Conservation (phyloP, 2,888 invertebrate genomes). For the Drosophila austrosaltans region DNA sequence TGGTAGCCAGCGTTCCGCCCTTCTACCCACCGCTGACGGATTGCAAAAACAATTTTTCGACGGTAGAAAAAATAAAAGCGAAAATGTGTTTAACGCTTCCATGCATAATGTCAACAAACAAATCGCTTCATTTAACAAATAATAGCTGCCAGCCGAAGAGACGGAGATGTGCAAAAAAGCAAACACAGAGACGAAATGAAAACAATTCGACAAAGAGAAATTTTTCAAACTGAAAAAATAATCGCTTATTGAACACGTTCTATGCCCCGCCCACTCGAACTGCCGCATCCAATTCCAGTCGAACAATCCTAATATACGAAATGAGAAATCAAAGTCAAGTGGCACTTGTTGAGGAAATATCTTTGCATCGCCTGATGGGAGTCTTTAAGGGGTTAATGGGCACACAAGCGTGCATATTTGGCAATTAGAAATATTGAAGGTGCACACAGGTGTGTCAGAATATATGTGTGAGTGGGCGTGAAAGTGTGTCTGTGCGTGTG, state of each 20-base stretch:
- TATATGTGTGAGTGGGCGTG: not conserved
- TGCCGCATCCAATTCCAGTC: conserved; percentile 33
- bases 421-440: conserved; percentile 62
- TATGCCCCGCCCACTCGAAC: conserved; percentile 24
- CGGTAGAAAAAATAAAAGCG: conserved; percentile 72
- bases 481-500: not conserved
- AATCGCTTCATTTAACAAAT: conserved; percentile 82
- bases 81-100: conserved; percentile 80
- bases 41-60: conserved; percentile 66
- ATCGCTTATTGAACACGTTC: conserved; percentile 75
- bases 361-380: not conserved
- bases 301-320: conserved; percentile 2
- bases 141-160: conserved; percentile 79
- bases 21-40: conserved; percentile 22
- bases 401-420: conserved; percentile 67
- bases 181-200: conserved; percentile 44
- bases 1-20: too few species aligned
- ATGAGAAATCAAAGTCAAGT: conserved; percentile 46
- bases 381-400: conserved; percentile 24
- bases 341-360: conserved; percentile 55
- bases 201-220: conserved; percentile 62
- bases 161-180: conserved; percentile 51
- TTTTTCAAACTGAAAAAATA: conserved; percentile 73
- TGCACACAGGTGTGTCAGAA: conserved; percentile 23
- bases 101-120: conserved; percentile 80